Conservation (phyloP, 1,140 invertebrate species). For the Nymphalis io region DNA sequence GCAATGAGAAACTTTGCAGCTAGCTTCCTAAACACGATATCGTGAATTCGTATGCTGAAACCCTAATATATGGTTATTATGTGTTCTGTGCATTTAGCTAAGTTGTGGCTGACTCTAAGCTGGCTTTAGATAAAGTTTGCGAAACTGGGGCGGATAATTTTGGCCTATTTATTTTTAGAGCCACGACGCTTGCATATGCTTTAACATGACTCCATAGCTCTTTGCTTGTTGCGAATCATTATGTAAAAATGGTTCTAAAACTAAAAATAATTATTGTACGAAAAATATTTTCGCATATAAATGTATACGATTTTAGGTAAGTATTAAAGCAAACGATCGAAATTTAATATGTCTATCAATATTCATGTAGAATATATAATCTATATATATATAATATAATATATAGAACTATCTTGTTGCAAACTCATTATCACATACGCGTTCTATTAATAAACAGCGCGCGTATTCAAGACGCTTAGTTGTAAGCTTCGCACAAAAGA, state of each 20-base stretch:
- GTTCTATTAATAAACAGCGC: conserved; percentile 15
- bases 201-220: conserved; percentile 1
- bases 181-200: conserved; percentile 1
- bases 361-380: neutral
- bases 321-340: no score
- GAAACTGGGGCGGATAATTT: conserved; percentile 35
- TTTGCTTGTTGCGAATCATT: conserved; percentile 4
- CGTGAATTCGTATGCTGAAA: conserved; percentile 33
- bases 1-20: conserved; percentile 31
- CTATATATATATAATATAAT: neutral
- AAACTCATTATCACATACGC: conserved; percentile 28
- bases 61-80: conserved; percentile 35
- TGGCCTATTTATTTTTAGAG: conserved; percentile 26
- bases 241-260: no score
- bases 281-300: no score
- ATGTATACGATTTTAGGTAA: no score
- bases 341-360: no score
- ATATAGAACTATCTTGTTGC: neutral
- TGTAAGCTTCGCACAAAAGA: conserved; percentile 42
- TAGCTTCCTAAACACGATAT: conserved; percentile 28
- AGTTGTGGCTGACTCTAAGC: conserved; percentile 29
- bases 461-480: conserved; percentile 34
- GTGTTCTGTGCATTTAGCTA: conserved; percentile 35
- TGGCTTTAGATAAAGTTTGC: conserved; percentile 31
- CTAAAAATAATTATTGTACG: no score